Evolutionary conservation across 2,888 invertebrate species (phyloP).

Genomic region (Agrochola lychnidis): DNA sequence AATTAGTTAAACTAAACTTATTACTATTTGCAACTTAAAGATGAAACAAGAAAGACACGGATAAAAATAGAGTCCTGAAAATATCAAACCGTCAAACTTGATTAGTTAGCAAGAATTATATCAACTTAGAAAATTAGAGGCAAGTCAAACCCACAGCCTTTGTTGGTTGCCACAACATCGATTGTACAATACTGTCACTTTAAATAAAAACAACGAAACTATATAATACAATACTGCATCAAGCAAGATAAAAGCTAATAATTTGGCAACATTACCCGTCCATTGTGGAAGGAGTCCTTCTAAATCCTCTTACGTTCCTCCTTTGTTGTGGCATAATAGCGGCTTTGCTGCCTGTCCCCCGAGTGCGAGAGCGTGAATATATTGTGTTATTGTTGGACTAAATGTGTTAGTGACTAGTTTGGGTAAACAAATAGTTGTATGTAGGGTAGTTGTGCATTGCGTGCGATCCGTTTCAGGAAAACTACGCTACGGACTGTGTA

Average conservation of each 20-base stretch:
- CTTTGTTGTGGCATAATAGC: constrained; percentile 58
- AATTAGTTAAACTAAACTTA: no score
- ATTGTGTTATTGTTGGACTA: constrained; percentile 42
- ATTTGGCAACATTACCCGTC: constrained; percentile 39
- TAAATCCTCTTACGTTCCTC: constrained; percentile 63
- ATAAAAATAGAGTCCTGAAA: no score
- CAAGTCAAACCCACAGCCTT: no score
- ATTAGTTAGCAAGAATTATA: no score
- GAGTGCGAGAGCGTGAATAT: constrained; percentile 46
- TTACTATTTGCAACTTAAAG: no score
- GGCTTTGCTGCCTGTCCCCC: constrained; percentile 43
- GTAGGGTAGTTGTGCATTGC: background rate
- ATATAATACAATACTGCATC: constrained; percentile 17
- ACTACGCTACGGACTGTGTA: background rate
- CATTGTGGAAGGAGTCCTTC: constrained; percentile 27
- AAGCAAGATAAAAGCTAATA: constrained; percentile 27
- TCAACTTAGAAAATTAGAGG: no score
- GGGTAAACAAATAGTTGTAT: constrained; percentile 1
- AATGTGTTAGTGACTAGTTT: constrained; percentile 26
- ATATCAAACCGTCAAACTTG: no score
- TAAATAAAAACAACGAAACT: no score
- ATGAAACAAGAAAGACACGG: no score
- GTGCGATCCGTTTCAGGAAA: background rate
- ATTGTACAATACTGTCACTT: no score
- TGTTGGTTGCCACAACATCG: no score